Conservation (phyloP, 1,140 invertebrate species). For the Diabrotica undecimpunctata region DNA sequence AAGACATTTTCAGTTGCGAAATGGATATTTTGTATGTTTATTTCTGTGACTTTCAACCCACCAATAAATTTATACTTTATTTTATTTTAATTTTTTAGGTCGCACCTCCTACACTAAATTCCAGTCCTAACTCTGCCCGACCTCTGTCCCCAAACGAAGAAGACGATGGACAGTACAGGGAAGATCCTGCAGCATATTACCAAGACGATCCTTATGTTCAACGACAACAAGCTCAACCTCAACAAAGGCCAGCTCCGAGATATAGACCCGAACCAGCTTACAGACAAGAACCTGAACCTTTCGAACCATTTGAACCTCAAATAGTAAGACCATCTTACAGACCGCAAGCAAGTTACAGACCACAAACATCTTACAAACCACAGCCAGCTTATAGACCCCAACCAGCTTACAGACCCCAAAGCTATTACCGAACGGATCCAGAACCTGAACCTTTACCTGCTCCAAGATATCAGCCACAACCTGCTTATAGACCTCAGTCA, state of each 20-base stretch:
- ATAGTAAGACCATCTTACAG: conserved; percentile 30
- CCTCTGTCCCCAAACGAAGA: conserved; percentile 61
- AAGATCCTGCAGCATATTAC: conserved; percentile 75
- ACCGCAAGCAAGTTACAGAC: conserved; percentile 39
- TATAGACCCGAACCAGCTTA: conserved; percentile 12
- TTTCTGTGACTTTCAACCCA: no score
- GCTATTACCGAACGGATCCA: conserved; percentile 15
- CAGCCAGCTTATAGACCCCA: conserved; percentile 28
- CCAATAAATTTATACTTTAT: not conserved
- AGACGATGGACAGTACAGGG: conserved; percentile 78
- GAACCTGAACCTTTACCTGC: conserved; percentile 24
- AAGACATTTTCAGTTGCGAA: no score
- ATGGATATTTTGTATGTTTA: no score
- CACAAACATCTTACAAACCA: conserved; percentile 29
- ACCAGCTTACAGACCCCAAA: conserved; percentile 31
- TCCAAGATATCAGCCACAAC: conserved; percentile 25
- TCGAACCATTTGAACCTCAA: conserved; percentile 9
- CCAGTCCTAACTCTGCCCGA: conserved; percentile 50
- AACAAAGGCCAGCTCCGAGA: conserved; percentile 11
- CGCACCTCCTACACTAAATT: conserved; percentile 65
- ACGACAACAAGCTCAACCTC: conserved; percentile 28
- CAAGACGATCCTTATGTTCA: conserved; percentile 59
- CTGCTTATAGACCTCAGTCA: conserved; percentile 42
- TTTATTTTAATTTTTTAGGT: conserved; percentile 4
- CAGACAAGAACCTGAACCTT: conserved; percentile 12